Evolutionary conservation across 2,888 invertebrate genomes (phyloP).

Genomic region (Noctua pronuba): DNA sequence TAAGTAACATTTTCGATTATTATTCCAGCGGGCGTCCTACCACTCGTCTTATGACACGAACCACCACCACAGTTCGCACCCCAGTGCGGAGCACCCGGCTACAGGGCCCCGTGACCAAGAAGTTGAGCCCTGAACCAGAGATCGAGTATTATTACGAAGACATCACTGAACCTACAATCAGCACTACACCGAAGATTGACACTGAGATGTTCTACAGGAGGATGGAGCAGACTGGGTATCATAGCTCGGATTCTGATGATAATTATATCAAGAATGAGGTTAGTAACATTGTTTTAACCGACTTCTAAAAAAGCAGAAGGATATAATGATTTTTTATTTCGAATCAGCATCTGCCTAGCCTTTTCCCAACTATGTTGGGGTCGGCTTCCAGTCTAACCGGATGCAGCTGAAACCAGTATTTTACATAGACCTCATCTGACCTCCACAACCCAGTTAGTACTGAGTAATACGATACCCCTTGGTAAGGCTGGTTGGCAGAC

Average conservation of each 20-base stretch:
- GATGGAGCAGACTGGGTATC: slow-evolving; percentile 28
- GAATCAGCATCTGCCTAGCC: too few relatives aligned
- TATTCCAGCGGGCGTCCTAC: background rate
- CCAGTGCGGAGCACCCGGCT: background rate
- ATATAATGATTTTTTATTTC: too few relatives aligned
- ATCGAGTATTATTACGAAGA: slow-evolving; percentile 29
- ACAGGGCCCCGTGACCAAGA: fast-evolving
- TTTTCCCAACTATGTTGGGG: too few relatives aligned
- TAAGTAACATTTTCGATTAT: background rate
- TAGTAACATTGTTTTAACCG: background rate
- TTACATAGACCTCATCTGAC: too few relatives aligned
- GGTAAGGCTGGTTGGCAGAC: too few relatives aligned
- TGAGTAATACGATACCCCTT: too few relatives aligned
- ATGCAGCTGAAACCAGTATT: too few relatives aligned
- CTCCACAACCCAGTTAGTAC: too few relatives aligned
- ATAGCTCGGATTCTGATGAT: slow-evolving; percentile 59
- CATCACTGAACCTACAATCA: fast-evolving
- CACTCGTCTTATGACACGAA: fast-evolving
- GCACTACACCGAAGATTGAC: background rate
- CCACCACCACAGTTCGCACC: background rate
- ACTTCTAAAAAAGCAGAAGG: too few relatives aligned
- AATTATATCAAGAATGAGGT: slow-evolving; percentile 74
- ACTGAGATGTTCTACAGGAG: slow-evolving; percentile 1
- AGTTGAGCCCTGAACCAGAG: fast-evolving
- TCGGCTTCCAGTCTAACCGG: too few relatives aligned